Evolutionary conservation across 2,113 vertebrate genomes (phyloP), one percentile per base, ranked within the genome.

Genomic region (Micromys minutus): DNA sequence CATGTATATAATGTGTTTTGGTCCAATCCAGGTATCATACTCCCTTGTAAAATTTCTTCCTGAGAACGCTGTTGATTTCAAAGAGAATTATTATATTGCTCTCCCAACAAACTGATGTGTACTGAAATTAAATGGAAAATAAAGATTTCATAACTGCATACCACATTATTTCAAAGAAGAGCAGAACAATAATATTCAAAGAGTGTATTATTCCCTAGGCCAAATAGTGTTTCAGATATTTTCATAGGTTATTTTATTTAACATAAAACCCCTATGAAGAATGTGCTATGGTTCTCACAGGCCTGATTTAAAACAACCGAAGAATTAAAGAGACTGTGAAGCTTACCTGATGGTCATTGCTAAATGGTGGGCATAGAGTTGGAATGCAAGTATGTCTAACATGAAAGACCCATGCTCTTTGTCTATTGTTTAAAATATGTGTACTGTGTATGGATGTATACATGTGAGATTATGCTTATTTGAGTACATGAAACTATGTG

Each of bases 121-220:
- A 76, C 36, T 81, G 52, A 95, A 93, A 90, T 21, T 22, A 91
- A 91, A 87, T 90, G 52, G 15, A 95, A 93, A 92, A 84, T 83
- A 87, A 69, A 87, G 4, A 52, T 80, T 92, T 89, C 91, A 93
- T 91, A 91, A 79, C 83, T 55, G 17, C 0, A 71, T 65, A 0
- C 4, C 7, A 21, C 31, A 47, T 80, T 96, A 86, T 89, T 95
- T 34, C 69, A 89, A 96, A 59, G 26, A 92, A 72, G 74, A 7
- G 61, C 86, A 71, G 12, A 93, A 12, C 6, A 71, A 10, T 74
- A 71, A 69, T 74, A 96, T 93, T 79, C 75, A 22, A 87, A 87
- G 15, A 75, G n/a, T 29, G 7, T 16, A 85, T 91, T 90, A 16
- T 34, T 15, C 65, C 90, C 42, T 84, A 84, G 91, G 29, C 3